Evolutionary conservation across 2,113 vertebrate species (phyloP).

Genomic region (Rhodinocichla rosea): DNA sequence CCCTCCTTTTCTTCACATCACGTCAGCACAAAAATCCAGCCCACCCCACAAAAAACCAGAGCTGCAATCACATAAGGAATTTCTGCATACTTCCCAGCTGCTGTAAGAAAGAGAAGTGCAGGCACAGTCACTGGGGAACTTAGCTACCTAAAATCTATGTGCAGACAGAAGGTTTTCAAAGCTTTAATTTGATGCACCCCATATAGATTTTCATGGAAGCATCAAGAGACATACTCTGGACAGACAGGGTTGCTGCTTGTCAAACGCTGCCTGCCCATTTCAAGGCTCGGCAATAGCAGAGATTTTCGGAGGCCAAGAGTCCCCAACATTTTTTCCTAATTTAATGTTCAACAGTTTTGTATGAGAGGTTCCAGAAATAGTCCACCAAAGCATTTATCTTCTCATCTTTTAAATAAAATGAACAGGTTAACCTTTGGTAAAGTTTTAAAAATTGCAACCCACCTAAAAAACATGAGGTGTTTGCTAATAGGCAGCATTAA

Average conservation of each 20-base stretch:
- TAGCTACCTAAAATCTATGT: not conserved
- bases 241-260: not conserved
- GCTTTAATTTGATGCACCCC: not conserved
- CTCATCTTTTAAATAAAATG: not conserved
- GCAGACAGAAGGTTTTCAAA: not conserved
- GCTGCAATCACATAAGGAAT: not conserved
- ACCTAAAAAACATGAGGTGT: not conserved
- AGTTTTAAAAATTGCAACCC: not conserved
- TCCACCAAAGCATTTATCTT: not conserved
- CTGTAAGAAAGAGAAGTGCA: not conserved
- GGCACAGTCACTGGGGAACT: not conserved
- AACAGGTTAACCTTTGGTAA: not conserved
- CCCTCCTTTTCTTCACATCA: not conserved
- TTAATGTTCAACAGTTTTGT: not conserved
- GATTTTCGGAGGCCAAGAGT: not conserved
- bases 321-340: not conserved
- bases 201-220: not conserved
- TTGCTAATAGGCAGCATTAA: not conserved
- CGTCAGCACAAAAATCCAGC: not conserved
- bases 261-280: not conserved
- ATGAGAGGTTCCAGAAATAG: not conserved
- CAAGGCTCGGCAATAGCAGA: not conserved
- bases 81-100: not conserved
- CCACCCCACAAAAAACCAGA: not conserved
- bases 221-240: not conserved